These are phyloP conservation scores for Syrista parreyssii DNA, from an alignment of 2,888 invertebrate species.

Conservation along the genomic window DNA sequence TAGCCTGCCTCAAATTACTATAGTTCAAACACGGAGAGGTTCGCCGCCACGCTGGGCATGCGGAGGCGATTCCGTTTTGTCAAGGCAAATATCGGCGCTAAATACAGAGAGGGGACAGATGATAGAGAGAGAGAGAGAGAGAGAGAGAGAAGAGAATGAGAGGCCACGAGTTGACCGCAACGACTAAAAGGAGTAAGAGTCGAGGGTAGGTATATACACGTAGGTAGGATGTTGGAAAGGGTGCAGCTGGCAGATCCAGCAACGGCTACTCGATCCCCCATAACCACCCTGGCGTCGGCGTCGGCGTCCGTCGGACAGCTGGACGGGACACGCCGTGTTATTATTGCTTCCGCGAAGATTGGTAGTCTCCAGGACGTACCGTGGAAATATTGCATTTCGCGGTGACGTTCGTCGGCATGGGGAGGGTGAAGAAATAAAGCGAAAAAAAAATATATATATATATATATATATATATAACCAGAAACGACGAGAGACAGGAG, in stretches of 20 bases:
- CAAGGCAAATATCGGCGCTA: conserved; percentile 55
- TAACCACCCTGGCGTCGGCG: not conserved
- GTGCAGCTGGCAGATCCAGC: not conserved
- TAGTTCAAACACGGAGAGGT: conserved; percentile 59
- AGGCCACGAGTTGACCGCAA: conserved; percentile 24
- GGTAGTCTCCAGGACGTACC: conserved; percentile 53
- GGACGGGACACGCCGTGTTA: conserved; percentile 53
- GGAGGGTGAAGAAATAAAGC: not conserved
- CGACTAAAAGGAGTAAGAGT: conserved; percentile 17
- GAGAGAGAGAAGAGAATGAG: conserved; percentile 8
- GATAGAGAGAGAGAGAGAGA: conserved; percentile 11
- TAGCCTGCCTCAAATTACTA: conserved; percentile 64
- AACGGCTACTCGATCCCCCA: not conserved
- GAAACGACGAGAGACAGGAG: conserved; percentile 39
- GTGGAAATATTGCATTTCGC: conserved; percentile 58
- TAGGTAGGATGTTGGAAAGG: not conserved
- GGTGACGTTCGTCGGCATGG: conserved; percentile 33
- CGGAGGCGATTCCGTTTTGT: conserved; percentile 59
- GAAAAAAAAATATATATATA: not conserved
- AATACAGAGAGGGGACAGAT: conserved; percentile 35
- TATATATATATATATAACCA: conserved; percentile 32
- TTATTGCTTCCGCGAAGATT: conserved; percentile 62
- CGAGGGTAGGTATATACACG: not conserved
- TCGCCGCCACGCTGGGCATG: conserved; percentile 33
- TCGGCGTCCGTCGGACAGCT: conserved; percentile 45